Percentiles rank a stretch among this genome's conserved stretches.
Conservation (phyloP, 2,797 vertebrate genomes). For the Nyctalus aviator region DNA sequence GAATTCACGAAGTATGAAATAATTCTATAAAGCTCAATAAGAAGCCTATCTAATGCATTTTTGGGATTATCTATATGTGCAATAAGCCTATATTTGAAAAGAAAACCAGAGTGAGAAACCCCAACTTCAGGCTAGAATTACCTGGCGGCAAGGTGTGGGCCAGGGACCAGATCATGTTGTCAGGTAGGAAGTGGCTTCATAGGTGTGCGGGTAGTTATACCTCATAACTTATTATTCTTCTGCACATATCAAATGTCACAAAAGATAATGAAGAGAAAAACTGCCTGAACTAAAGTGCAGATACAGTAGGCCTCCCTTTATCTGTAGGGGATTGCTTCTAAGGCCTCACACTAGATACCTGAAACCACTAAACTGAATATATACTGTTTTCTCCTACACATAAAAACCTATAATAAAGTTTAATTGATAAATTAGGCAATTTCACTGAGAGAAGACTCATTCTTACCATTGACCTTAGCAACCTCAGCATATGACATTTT, state of each 20-base stretch:
- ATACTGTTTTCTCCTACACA: not conserved
- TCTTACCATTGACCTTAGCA: not conserved
- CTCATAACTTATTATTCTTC: not conserved
- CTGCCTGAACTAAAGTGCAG: not conserved
- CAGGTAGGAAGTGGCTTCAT: not conserved
- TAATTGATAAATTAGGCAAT: not conserved
- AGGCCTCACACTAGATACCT: not conserved
- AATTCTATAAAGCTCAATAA: not conserved
- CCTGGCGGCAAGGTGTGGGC: too few relatives aligned
- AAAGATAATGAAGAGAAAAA: not conserved
- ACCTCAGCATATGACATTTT: not conserved
- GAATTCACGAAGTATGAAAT: not conserved
- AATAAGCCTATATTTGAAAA: conserved; percentile 5
- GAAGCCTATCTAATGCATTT: not conserved
- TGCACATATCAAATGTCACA: not conserved
- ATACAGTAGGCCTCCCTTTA: not conserved
- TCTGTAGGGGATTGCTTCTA: not conserved
- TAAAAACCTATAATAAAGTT: not conserved
- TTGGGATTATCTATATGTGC: not conserved
- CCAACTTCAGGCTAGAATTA: not conserved
- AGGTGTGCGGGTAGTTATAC: not conserved
- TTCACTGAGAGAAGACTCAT: not conserved
- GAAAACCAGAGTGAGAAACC: not conserved
- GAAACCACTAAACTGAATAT: not conserved
- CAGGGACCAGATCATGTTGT: too few relatives aligned